These are phyloP conservation scores for Promerops cafer DNA, from an alignment of 2,113 vertebrate genomes.

Conservation along the genomic window DNA sequence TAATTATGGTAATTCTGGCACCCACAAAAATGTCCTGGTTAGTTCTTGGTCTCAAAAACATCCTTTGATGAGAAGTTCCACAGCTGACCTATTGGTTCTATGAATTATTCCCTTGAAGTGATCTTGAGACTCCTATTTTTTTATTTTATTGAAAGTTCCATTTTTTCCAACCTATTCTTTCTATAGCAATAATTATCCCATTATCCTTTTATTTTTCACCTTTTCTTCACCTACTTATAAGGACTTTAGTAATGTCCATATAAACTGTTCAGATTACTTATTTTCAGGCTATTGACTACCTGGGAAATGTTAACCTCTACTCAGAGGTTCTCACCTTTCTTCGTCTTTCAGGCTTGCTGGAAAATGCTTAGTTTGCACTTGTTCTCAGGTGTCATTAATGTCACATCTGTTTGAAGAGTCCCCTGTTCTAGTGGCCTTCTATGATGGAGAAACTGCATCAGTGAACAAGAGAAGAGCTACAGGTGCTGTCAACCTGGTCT, in stretches of 20 bases:
- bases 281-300: not conserved
- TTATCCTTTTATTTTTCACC: not conserved
- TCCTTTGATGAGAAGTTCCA: not conserved
- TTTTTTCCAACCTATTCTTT: not conserved
- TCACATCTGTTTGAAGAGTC: not conserved
- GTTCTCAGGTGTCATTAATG: not conserved
- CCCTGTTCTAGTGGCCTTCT: not conserved
- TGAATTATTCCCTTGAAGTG: not conserved
- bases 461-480: not conserved
- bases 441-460: not conserved
- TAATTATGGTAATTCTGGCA: not conserved
- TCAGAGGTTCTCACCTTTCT: not conserved
- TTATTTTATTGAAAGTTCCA: not conserved
- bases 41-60: not conserved
- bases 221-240: not conserved
- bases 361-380: not conserved
- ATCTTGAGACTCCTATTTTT: not conserved
- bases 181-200: not conserved
- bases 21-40: not conserved
- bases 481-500: not conserved
- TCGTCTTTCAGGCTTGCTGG: not conserved
- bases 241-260: not conserved
- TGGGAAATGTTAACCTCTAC: not conserved
- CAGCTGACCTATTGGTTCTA: not conserved
- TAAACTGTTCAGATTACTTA: not conserved